A percentile compares a stretch with the other conserved stretches of the same genome.
Conservation (phyloP, 2,113 vertebrate genomes). For the Verasper variegatus region DNA sequence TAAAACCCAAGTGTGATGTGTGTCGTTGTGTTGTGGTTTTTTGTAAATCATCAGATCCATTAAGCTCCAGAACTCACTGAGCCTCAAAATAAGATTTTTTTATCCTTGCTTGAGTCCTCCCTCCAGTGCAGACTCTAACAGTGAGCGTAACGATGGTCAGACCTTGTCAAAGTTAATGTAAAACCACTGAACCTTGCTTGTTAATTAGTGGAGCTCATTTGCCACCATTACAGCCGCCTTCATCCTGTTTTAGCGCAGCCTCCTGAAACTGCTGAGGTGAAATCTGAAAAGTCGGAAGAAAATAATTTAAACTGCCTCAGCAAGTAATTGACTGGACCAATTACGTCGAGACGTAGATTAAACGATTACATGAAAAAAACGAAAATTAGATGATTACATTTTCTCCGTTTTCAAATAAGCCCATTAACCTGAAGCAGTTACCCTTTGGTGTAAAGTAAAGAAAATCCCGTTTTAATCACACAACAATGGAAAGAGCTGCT, state of each 20-base stretch:
- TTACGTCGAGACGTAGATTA: too few species aligned
- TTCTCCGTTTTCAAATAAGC: conserved; percentile 17
- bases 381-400: background rate
- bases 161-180: conserved; percentile 15
- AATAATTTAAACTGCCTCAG: background rate
- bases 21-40: conserved; percentile 8
- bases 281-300: background rate
- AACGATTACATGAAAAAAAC: too few species aligned
- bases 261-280: background rate
- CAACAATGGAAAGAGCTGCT: background rate
- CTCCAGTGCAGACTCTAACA: background rate
- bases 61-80: background rate
- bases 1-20: conserved; percentile 31
- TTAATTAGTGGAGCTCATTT: conserved; percentile 2
- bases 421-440: conserved; percentile 31
- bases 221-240: background rate
- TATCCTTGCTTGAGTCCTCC: background rate
- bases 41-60: background rate
- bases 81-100: background rate
- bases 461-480: conserved; percentile 4
- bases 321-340: background rate
- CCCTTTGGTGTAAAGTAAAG: conserved; percentile 15
- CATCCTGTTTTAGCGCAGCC: background rate
- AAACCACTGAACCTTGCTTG: conserved; percentile 16
- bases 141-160: background rate